Conservation (phyloP, 2,888 invertebrate species). For the Saturnia pavonia region DNA sequence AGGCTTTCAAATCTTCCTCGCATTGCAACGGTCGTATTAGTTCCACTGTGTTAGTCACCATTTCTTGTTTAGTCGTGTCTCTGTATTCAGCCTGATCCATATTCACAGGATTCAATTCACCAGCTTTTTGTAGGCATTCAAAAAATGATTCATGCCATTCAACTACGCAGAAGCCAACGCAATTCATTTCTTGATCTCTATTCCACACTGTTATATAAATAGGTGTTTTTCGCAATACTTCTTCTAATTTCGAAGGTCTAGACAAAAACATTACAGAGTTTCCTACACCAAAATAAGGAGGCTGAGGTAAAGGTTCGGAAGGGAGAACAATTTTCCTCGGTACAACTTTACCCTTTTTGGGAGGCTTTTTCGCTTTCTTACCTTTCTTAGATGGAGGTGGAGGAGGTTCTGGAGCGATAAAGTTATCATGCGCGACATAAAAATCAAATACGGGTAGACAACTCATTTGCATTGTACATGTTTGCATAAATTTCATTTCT, state of each 20-base stretch:
- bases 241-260: conserved; percentile 66
- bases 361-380: conserved; percentile 33
- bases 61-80: conserved; percentile 59
- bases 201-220: conserved; percentile 74
- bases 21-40: conserved; percentile 61
- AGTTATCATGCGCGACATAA: conserved; percentile 74
- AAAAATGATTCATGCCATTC: conserved; percentile 72
- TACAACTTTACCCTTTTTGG: conserved; percentile 48
- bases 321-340: conserved; percentile 59
- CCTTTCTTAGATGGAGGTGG: conserved; percentile 58
- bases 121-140: conserved; percentile 57
- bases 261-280: conserved; percentile 71
- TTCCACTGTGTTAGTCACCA: conserved; percentile 70
- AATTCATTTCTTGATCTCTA: conserved; percentile 68
- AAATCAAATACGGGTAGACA: conserved; percentile 73
- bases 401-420: conserved; percentile 70
- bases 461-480: conserved; percentile 72
- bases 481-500: conserved; percentile 74
- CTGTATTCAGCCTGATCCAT: conserved; percentile 69
- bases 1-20: conserved; percentile 70
- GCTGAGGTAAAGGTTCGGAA: conserved; percentile 73
- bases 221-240: conserved; percentile 63
- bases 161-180: conserved; percentile 63
- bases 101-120: conserved; percentile 63
- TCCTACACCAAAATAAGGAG: conserved; percentile 74